Evolutionary conservation across 2,113 vertebrate species (phyloP).

Genomic region (Lamprologus ornatipinnis): DNA sequence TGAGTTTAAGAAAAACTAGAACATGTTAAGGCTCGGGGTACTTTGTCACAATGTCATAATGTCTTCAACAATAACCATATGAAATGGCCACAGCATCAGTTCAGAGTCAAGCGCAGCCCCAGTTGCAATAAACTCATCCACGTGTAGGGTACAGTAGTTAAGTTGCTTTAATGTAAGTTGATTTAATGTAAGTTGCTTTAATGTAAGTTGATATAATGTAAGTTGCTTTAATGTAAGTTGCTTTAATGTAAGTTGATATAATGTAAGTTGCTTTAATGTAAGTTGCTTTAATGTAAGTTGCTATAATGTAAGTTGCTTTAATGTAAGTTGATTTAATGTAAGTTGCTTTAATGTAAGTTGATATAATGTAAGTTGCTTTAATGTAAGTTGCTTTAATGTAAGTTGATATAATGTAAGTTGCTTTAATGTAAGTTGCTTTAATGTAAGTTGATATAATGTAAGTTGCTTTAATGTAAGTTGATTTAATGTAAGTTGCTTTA

Average conservation of each 20-base stretch:
- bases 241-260: not conserved
- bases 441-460: fast-evolving
- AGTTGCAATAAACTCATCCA: not conserved
- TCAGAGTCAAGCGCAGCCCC: not conserved
- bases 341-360: not conserved
- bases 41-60: not conserved
- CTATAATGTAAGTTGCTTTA: fast-evolving
- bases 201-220: not conserved
- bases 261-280: not conserved
- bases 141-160: not conserved
- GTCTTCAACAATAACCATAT: not conserved
- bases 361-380: not conserved
- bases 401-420: not conserved
- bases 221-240: not conserved
- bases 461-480: fast-evolving
- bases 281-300: not conserved
- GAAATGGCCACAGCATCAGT: not conserved
- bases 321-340: not conserved
- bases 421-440: not conserved
- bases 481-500: too few relatives aligned
- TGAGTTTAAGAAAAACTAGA: not conserved
- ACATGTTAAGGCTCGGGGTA: not conserved
- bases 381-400: not conserved
- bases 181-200: fast-evolving
- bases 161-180: not conserved